Base-by-base conservation (phyloP, 2,113 vertebrate species). In the Hippoglossus stenolepis region DNA sequence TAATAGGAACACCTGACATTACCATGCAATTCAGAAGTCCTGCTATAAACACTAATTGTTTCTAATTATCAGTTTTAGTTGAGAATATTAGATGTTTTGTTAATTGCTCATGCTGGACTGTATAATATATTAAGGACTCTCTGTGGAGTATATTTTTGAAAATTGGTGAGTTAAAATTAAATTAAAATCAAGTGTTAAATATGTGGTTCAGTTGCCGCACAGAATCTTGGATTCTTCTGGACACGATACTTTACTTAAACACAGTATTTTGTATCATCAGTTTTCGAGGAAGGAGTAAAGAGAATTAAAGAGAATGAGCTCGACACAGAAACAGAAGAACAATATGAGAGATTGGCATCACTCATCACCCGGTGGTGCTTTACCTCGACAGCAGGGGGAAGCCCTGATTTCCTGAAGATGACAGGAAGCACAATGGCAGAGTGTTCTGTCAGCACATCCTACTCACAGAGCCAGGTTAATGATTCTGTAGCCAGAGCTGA, bases 321-420 rank as follows among this genome's bases (percentile, higher is more conserved):
- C 80, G 69, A 76, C 17, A 62, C 45, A 77, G 78, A 73, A 73
- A 66, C 26, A 35, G 38, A 28, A 56, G 68, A 79, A 70, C 18
- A 62, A 56, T 77, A 54, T 70, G 70, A 83, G 49, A 77, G 75
- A 77, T 45, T 79, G 80, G 77, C 72, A 77, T 82, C 70, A 61
- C 87, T 89, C 81, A 75, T 92, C 89, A 91, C 74, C 83, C 65
- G 5, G 75, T n/a, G 74, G 83, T 75, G 85, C 81, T 90, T 86
- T 89, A 89, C 87, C 87, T 90, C 81, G 89, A 93, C 92, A 91
- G 90, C 86, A 90, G 85, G 86, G 91, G 91, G 89, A 93, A 93
- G 82, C 89, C 85, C 87, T 38, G 89, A 85, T 90, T 93, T 93
- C 92, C 92, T 93, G 92, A 89, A 92, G 90, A 92, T 92, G 92